Conservation (phyloP, 2,113 vertebrate species). For the Poeciliopsis retropinna region DNA sequence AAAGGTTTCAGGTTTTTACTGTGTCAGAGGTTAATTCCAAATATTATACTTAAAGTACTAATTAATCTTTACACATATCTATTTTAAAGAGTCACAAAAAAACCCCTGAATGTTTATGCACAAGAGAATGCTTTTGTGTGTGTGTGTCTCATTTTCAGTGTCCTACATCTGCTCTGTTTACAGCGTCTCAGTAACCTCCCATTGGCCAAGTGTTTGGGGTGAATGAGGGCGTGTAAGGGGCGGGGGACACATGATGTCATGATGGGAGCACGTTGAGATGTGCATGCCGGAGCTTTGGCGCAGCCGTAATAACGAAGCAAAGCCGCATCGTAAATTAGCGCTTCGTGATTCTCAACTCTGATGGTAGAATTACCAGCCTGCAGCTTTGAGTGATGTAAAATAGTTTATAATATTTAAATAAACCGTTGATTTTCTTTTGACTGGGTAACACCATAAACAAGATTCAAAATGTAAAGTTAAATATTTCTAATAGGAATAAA, state of each 20-base stretch:
- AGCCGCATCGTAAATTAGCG: conserved; percentile 1
- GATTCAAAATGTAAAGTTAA: too few relatives aligned
- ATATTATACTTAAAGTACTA: background rate
- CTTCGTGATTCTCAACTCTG: background rate
- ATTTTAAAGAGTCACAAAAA: background rate
- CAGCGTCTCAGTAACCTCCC: conserved; percentile 58
- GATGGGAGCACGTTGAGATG: conserved; percentile 68
- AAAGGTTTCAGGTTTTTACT: background rate
- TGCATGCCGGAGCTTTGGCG: conserved; percentile 54
- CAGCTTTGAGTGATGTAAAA: too few relatives aligned
- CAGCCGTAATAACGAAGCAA: conserved; percentile 51
- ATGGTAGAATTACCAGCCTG: too few relatives aligned
- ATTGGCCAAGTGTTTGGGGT: conserved; percentile 67
- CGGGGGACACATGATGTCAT: conserved; percentile 62
- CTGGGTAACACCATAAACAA: too few relatives aligned
- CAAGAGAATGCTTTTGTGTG: background rate
- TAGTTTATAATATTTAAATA: too few relatives aligned
- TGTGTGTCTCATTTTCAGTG: conserved; percentile 3
- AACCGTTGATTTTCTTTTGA: too few relatives aligned
- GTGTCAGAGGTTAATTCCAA: background rate
- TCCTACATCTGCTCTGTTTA: conserved; percentile 67
- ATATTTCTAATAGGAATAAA: too few relatives aligned
- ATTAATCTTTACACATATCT: background rate
- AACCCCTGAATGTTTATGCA: background rate
- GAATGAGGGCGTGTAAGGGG: conserved; percentile 8